Conservation (phyloP, 2,113 vertebrate genomes). For the Chionis minor region DNA sequence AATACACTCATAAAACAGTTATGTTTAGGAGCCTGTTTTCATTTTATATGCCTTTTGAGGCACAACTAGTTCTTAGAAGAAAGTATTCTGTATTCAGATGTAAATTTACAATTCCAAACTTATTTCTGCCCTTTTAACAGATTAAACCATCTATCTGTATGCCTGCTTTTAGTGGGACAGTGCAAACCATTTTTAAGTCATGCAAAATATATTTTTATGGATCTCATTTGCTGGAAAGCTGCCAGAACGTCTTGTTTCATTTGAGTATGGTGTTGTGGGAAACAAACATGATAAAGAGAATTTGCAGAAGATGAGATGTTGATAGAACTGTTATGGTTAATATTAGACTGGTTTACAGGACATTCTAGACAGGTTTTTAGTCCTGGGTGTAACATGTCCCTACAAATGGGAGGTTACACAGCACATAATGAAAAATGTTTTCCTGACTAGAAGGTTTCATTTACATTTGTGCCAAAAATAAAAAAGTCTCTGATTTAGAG, state of each 20-base stretch:
- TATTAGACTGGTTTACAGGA: not conserved
- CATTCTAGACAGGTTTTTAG: not conserved
- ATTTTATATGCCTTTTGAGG: constrained; percentile 26
- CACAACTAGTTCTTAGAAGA: constrained; percentile 13
- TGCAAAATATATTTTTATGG: not conserved
- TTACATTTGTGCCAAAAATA: constrained; percentile 52
- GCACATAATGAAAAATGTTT: constrained; percentile 37
- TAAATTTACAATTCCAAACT: not conserved
- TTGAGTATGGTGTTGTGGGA: not conserved
- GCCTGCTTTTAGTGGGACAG: not conserved
- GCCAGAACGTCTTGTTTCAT: not conserved
- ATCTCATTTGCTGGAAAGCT: not conserved
- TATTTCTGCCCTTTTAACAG: not conserved
- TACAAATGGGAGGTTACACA: not conserved
- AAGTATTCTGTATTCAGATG: not conserved
- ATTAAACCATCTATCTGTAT: not conserved
- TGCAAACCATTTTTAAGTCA: not conserved
- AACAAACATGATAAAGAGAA: constrained; percentile 3
- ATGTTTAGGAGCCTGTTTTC: not conserved
- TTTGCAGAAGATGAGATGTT: not conserved
- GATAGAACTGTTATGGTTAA: not conserved
- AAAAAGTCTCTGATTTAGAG: constrained; percentile 41
- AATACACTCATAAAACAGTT: constrained; percentile 22
- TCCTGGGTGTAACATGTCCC: not conserved
- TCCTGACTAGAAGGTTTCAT: constrained; percentile 43